Evolutionary conservation across 2,888 invertebrate species (phyloP).

Genomic region (Troilus luridus): DNA sequence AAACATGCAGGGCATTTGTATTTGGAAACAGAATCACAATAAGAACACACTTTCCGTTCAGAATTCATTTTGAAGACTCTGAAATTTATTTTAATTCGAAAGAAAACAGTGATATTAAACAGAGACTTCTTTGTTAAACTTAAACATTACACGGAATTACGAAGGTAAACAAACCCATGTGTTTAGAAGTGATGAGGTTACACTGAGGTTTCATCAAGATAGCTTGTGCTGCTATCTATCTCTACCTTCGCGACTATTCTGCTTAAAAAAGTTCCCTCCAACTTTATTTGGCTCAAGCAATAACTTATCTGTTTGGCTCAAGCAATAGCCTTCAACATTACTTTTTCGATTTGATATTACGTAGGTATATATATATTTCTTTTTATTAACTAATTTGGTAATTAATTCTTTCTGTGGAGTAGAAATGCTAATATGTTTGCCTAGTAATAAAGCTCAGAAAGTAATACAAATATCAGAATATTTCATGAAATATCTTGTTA

Average conservation of each 20-base stretch:
- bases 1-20: slow-evolving; percentile 62
- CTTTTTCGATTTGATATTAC: no score
- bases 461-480: no score
- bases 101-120: not conserved
- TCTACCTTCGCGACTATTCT: not conserved
- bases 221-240: not conserved
- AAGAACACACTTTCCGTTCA: not conserved
- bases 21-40: slow-evolving; percentile 46
- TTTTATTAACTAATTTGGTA: no score
- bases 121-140: not conserved
- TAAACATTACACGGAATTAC: not conserved
- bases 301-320: not conserved
- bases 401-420: no score
- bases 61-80: not conserved
- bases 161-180: not conserved
- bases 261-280: not conserved
- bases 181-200: not conserved
- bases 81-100: not conserved
- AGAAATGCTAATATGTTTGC: no score
- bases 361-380: no score
- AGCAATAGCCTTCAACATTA: no score
- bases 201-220: not conserved
- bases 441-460: no score
- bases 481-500: no score
- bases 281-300: not conserved